Evolutionary conservation across 2,797 vertebrate genomes (phyloP).

Genomic region (Cirrhinus mrigala): DNA sequence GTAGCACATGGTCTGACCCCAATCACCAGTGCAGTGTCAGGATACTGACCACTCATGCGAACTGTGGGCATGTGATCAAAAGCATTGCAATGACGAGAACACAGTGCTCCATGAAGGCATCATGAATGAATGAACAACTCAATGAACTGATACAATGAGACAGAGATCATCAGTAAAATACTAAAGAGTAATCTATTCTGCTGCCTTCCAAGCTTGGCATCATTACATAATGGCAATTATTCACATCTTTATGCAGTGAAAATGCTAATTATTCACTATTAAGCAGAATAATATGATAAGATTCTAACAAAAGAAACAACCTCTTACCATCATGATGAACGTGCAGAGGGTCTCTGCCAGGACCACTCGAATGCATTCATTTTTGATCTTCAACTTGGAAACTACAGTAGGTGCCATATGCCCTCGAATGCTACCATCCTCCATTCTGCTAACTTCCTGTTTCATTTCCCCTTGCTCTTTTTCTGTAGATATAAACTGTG

Average conservation of each 20-base stretch:
- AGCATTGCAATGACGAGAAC: background rate
- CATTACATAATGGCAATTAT: background rate
- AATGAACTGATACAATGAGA: background rate
- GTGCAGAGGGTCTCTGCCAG: constrained; percentile 85
- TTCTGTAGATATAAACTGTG: background rate
- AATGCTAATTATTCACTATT: background rate
- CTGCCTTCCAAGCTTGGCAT: background rate
- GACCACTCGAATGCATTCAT: constrained; percentile 70
- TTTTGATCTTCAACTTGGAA: constrained; percentile 69
- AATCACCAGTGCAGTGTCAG: background rate
- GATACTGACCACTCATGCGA: background rate
- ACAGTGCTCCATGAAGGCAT: background rate
- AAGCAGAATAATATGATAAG: background rate
- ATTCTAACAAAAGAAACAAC: background rate
- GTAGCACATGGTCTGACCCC: constrained; percentile 14
- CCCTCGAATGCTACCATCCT: constrained; percentile 55
- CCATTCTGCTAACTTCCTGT: constrained; percentile 63
- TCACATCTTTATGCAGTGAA: background rate
- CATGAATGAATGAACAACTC: background rate
- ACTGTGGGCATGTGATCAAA: constrained; percentile 3
- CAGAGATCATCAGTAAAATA: background rate
- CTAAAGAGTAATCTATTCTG: background rate
- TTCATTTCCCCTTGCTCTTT: constrained; percentile 55
- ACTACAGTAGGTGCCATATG: constrained; percentile 34
- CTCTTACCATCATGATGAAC: constrained; percentile 89